phyloP scores from a whole-genome alignment of 1,140 invertebrate species.

The Drosophila malerkotliana region DNA sequence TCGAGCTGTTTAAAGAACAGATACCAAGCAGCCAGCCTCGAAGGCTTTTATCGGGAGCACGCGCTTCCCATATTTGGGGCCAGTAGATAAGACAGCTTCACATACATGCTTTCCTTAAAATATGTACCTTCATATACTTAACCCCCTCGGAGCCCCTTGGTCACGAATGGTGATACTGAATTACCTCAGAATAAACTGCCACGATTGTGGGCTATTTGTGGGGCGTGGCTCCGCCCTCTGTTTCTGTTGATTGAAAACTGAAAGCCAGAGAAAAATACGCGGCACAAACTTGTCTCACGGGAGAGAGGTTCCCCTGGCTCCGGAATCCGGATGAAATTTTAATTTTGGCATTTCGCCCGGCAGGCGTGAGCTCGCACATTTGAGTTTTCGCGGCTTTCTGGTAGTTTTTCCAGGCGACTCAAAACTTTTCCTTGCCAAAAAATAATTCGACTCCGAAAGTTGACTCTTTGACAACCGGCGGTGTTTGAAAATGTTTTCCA shows the following conservation, averaged over 20 bases:
- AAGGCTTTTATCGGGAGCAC: constrained; percentile 42
- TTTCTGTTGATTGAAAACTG: constrained; percentile 37
- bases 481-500: constrained; percentile 16
- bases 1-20: constrained; percentile 30
- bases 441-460: constrained; percentile 51
- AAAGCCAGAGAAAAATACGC: constrained; percentile 2
- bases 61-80: constrained; percentile 10
- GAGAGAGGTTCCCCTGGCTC: neutral
- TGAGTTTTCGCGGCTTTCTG: constrained; percentile 6
- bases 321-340: constrained; percentile 12
- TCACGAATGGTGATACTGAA: constrained; percentile 10
- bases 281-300: neutral
- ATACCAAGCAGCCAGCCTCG: constrained; percentile 22
- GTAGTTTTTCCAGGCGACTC: constrained; percentile 19
- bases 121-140: neutral
- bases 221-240: constrained; percentile 8
- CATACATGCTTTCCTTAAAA: neutral
- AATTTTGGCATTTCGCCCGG: constrained; percentile 1
- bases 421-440: constrained; percentile 50
- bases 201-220: constrained; percentile 53
- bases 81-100: constrained; percentile 18
- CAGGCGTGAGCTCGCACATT: neutral
- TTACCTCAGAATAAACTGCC: constrained; percentile 41
- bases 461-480: constrained; percentile 26
- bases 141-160: constrained; percentile 10